Percentiles rank a stretch among this genome's conserved stretches.
Conservation (phyloP, 2,113 vertebrate genomes). For the Genyomyrus donnyi region DNA sequence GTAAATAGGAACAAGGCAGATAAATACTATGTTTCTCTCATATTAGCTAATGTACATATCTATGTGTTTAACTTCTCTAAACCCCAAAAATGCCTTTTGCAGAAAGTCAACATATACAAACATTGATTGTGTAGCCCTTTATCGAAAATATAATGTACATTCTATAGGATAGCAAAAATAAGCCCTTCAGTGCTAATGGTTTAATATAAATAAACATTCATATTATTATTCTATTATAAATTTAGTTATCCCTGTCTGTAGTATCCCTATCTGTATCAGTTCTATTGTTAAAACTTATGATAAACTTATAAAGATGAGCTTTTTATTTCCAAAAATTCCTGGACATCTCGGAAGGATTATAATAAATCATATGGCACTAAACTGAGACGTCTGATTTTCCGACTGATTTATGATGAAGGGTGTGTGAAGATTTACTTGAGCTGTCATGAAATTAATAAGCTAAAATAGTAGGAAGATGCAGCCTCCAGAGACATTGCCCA, state of each 20-base stretch:
- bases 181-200: slow-evolving; percentile 10
- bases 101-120: not conserved
- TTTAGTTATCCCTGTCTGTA: not conserved
- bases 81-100: not conserved
- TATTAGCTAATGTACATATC: not conserved
- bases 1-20: not conserved
- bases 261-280: not conserved
- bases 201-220: slow-evolving; percentile 10
- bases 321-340: not conserved
- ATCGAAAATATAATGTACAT: not conserved
- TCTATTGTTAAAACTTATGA: not conserved
- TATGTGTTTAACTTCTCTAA: not conserved
- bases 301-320: not conserved
- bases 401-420: not conserved
- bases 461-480: not conserved
- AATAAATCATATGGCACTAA: not conserved
- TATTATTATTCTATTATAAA: not conserved
- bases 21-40: slow-evolving; percentile 1
- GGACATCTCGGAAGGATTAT: not conserved
- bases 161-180: slow-evolving; percentile 5
- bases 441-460: not conserved
- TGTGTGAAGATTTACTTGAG: not conserved
- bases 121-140: not conserved
- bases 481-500: not conserved
- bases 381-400: not conserved